Evolutionary conservation across 2,888 invertebrate genomes (phyloP).

Genomic region (Drosophila acutilabella): DNA sequence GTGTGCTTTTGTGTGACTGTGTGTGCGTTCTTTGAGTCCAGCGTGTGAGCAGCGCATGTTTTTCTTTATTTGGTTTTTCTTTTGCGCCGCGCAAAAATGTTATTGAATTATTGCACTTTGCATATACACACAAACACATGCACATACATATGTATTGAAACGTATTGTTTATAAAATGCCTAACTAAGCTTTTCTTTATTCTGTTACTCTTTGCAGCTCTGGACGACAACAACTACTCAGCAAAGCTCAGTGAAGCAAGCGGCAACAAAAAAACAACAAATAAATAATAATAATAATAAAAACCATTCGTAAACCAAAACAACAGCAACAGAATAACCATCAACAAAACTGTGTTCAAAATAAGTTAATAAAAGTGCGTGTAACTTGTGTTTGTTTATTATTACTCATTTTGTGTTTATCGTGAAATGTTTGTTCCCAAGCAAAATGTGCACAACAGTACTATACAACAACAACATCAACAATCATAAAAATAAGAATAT

Average conservation of each 20-base stretch:
- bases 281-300: slow-evolving; percentile 16
- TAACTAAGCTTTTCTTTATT: slow-evolving; percentile 48
- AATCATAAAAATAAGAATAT: slow-evolving; percentile 19
- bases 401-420: slow-evolving; percentile 16
- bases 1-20: slow-evolving; percentile 15
- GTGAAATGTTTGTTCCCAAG: slow-evolving; percentile 53
- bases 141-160: slow-evolving; percentile 14
- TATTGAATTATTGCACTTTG: slow-evolving; percentile 47
- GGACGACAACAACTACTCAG: slow-evolving; percentile 39
- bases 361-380: slow-evolving; percentile 34
- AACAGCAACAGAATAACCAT: slow-evolving; percentile 10
- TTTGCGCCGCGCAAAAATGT: slow-evolving; percentile 56
- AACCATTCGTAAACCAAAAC: slow-evolving; percentile 17
- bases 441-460: slow-evolving; percentile 52
- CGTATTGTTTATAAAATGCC: slow-evolving; percentile 44
- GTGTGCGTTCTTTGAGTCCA: slow-evolving; percentile 34
- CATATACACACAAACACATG: slow-evolving; percentile 9
- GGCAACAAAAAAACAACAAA: slow-evolving; percentile 28
- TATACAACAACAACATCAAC: slow-evolving; percentile 39
- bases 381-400: slow-evolving; percentile 22
- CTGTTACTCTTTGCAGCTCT: slow-evolving; percentile 48
- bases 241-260: slow-evolving; percentile 4
- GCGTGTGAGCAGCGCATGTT: slow-evolving; percentile 54
- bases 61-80: slow-evolving; percentile 60
- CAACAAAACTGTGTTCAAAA: slow-evolving; percentile 39